These are phyloP conservation scores for Drosophila guanche DNA, from an alignment of 1,140 invertebrate species.

Conservation along the genomic window DNA sequence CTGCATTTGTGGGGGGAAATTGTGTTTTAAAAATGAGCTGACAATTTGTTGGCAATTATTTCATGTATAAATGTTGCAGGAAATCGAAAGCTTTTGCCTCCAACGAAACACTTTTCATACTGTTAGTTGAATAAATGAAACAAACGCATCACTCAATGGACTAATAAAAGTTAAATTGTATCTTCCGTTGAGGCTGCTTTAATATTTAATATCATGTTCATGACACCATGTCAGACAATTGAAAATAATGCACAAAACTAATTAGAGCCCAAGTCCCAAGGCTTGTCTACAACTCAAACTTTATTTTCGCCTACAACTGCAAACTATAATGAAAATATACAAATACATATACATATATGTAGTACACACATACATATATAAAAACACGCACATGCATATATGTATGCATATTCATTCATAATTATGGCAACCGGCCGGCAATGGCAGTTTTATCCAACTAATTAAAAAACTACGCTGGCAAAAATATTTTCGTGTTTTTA, in stretches of 20 bases:
- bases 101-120: too few species aligned
- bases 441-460: constrained; percentile 48
- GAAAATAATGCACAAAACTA: constrained; percentile 16
- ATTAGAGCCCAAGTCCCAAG: not conserved
- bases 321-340: constrained; percentile 1
- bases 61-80: not conserved
- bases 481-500: constrained; percentile 78
- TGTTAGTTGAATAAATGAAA: too few species aligned
- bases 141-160: too few species aligned
- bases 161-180: too few species aligned
- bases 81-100: too few species aligned
- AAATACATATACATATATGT: constrained; percentile 4
- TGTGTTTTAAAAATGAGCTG: constrained; percentile 46
- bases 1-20: constrained; percentile 41
- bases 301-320: constrained; percentile 4
- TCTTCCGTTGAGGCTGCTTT: not conserved
- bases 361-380: not conserved
- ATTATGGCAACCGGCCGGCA: constrained; percentile 12
- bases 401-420: constrained; percentile 1
- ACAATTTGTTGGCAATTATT: constrained; percentile 31
- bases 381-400: constrained; percentile 7
- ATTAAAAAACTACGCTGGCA: constrained; percentile 72
- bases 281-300: not conserved
- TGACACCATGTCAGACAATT: not conserved
- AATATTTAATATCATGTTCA: not conserved